Base-by-base conservation (phyloP, 2,113 vertebrate genomes). In the Neolamprologus cancellatus region DNA sequence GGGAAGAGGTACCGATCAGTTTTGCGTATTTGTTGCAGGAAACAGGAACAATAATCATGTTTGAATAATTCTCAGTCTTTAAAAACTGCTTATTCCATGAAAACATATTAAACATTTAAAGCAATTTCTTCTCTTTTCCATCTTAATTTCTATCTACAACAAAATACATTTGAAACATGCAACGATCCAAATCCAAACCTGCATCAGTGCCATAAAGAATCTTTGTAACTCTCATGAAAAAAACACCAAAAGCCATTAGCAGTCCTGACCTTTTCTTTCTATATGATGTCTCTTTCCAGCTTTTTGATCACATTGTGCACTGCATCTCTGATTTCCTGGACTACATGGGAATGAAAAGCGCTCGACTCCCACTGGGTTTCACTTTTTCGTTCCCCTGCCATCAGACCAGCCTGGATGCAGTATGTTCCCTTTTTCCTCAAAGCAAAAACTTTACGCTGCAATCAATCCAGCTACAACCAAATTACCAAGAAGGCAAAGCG, bases 311-410 rank as follows among this genome's bases (percentile, higher is more conserved):
- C 97, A 99, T 99, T 1, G 98, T 99, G 36, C 91, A 97, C 95
- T 99, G 99, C 95, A 99, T 99, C 94, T 99, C 98, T 3, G 99
- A 99, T 94, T 99, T 99, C 96, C 95, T 99, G 96, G 99, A 99
- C 94, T 99, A 99, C 88, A 99, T 99, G 99, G 99, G 99, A 1
- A 99, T 99, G 96, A 99, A 99, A 95, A 98, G 98, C 0, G 97
- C 98, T 48, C 96, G 96, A 15, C 96, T 99, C 94, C 99, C 99
- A 13, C 96, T 99, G 71, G 99, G 99, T 59, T 99, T 99, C 94
- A 99, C 99, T 0, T 99, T 99, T 94, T 99, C 99, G 5, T 99
- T 99, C 93, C 98, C 99, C 85, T 99, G 98, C 94, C 96, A 97
- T 78, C 99, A 99, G 96, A 99, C 96, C 14, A 98, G 97, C 86